Evolutionary conservation across 2,797 vertebrate species (phyloP).

Genomic region (Hafferia zeledoni): DNA sequence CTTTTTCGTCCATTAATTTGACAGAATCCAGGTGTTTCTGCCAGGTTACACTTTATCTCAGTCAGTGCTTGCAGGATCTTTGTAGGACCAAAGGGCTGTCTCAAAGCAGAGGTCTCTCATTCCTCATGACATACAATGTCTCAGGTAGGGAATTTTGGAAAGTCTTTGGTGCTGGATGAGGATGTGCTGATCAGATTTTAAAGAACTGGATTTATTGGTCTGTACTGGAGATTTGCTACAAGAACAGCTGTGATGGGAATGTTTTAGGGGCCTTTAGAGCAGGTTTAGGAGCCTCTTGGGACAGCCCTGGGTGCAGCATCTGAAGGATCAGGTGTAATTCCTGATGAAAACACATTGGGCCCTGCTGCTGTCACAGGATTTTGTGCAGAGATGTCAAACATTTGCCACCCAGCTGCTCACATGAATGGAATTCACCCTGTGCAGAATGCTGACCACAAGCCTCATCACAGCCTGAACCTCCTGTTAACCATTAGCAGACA

Average conservation of each 20-base stretch:
- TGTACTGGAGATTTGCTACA: background rate
- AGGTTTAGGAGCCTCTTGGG: background rate
- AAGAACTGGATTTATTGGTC: background rate
- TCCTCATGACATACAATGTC: background rate
- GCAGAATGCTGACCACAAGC: background rate
- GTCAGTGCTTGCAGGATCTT: background rate
- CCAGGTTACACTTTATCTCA: background rate
- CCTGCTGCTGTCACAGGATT: background rate
- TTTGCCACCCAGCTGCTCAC: background rate
- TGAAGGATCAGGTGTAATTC: background rate
- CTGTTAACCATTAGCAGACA: background rate
- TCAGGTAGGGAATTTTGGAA: background rate
- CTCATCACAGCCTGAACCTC: background rate
- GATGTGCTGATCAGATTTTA: background rate
- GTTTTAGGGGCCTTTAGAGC: background rate
- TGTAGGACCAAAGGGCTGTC: background rate
- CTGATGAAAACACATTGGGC: background rate
- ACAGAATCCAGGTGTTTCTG: background rate
- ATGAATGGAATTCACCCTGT: background rate
- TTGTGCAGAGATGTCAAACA: rapidly evolving
- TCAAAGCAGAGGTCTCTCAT: background rate
- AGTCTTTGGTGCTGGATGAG: background rate
- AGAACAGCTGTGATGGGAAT: background rate
- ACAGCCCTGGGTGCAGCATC: background rate
- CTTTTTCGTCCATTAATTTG: background rate